Evolutionary conservation across 2,888 invertebrate genomes (phyloP).

Genomic region (Drosophila putrida): DNA sequence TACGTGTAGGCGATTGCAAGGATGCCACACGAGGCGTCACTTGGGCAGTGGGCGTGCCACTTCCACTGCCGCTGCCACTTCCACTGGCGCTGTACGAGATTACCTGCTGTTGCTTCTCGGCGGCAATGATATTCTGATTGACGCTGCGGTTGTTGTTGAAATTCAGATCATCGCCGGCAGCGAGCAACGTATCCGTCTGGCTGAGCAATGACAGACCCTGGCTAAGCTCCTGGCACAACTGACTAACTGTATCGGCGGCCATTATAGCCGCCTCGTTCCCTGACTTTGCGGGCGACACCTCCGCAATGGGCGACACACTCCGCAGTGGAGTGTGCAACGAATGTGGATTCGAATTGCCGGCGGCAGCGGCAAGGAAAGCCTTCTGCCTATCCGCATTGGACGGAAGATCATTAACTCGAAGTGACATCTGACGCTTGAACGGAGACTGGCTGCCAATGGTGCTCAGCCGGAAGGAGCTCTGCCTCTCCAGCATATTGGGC

Average conservation of each 20-base stretch:
- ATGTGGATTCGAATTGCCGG: constrained; percentile 64
- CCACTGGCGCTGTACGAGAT: constrained; percentile 58
- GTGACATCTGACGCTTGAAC: constrained; percentile 97
- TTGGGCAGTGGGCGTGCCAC: constrained; percentile 82
- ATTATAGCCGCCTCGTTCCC: constrained; percentile 72
- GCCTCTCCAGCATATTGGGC: constrained; percentile 96
- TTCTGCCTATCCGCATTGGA: constrained; percentile 95
- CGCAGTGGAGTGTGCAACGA: constrained; percentile 82
- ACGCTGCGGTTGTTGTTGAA: constrained; percentile 87
- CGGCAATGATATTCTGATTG: constrained; percentile 86
- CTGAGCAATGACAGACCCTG: constrained; percentile 89
- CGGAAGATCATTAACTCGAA: constrained; percentile 97
- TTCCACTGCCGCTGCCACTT: constrained; percentile 43
- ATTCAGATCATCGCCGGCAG: constrained; percentile 86
- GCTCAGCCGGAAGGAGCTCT: constrained; percentile 96
- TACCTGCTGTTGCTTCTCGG: constrained; percentile 79
- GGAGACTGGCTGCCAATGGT: constrained; percentile 93
- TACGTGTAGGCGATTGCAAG: constrained; percentile 67
- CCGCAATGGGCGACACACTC: constrained; percentile 91
- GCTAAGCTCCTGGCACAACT: constrained; percentile 92
- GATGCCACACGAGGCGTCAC: constrained; percentile 89
- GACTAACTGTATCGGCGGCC: constrained; percentile 87
- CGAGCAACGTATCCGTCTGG: constrained; percentile 86
- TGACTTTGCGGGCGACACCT: constrained; percentile 88
- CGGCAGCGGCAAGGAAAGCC: constrained; percentile 84